Base-by-base conservation (phyloP, 2,888 invertebrate species). In the Hemicrepidius hirtus region DNA sequence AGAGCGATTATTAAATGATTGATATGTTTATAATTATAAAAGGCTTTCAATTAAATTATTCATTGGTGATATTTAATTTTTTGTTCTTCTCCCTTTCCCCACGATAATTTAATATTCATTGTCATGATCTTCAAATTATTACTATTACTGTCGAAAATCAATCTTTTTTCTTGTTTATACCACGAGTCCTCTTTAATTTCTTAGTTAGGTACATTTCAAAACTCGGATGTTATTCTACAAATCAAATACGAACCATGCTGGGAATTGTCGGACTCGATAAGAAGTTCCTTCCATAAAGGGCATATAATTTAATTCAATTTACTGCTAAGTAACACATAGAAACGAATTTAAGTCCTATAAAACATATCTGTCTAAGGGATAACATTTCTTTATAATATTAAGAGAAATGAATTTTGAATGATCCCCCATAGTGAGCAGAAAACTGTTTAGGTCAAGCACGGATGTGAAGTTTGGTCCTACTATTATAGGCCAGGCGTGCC, bases 391-490 rank as follows among this genome's bases (percentile, higher is more conserved):
- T 18, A 35, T 24, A 41, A 21, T 35, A 60, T 32, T 41, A 57
- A 50, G 40, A 68, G 70, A 64, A 64, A 70, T 70, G 18, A 66
- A 65, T 66, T 71, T 71, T 71, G 67, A 67, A 71, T 71, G 60
- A 44, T 55, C 66, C 67, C 67, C 32, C 67, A 71, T 71, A 41
- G 10, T 13, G 41, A 46, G 18, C 18, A 5, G 49, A 18, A 60
- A 66, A 60, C 46, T 67, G 59, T 41, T 50, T 65, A 40, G 62
- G 60, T 53, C 55, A 67, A 65, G 44, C 28, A 28, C 24, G 32
- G 24, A 59, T 57, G 53, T 46, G 12, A 40, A 71, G 65, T 71
- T 32, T 65, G 70, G 64, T 53, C 71, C 59, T 71, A 49, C 28
- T 28, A n/a, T n/a, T n/a, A 28, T 37, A 35, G 41, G 7, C 18